A percentile compares a stretch with the other conserved stretches of the same genome.
phyloP scores from a whole-genome alignment of 1,140 invertebrate species.

The Capitella teleta region DNA sequence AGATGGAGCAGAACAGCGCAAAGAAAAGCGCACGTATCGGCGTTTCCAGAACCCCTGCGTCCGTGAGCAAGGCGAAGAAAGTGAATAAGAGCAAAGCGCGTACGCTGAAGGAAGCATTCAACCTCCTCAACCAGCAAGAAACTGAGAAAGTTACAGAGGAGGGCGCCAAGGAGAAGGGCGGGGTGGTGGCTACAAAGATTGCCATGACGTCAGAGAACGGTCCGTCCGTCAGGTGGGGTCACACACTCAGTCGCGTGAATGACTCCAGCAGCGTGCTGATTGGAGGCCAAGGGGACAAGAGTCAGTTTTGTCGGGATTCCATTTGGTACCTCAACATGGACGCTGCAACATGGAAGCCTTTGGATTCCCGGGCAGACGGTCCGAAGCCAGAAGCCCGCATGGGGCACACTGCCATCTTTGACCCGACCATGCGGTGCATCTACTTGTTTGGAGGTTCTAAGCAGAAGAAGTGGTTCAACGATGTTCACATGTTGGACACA shows the following conservation, averaged over 20 bases:
- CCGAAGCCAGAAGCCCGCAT: slow-evolving; percentile 33
- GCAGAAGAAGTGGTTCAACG: slow-evolving; percentile 37
- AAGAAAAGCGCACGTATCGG: no score
- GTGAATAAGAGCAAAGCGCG: no score
- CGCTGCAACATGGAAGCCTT: not conserved
- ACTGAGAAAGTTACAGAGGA: no score
- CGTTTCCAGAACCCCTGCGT: no score
- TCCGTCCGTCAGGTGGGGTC: slow-evolving; percentile 33
- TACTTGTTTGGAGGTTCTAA: slow-evolving; percentile 39
- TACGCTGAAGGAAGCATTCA: no score
- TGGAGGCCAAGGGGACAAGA: slow-evolving; percentile 37
- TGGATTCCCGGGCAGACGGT: slow-evolving; percentile 12
- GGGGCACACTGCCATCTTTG: slow-evolving; percentile 37
- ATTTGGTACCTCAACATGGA: slow-evolving; percentile 32
- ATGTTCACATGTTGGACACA: slow-evolving; percentile 34
- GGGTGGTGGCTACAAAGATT: no score
- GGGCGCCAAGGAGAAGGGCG: no score
- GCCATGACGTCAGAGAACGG: no score
- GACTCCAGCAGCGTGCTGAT: slow-evolving; percentile 26
- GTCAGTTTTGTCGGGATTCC: slow-evolving; percentile 30
- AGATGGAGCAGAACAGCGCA: no score
- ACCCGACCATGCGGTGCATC: slow-evolving; percentile 31
- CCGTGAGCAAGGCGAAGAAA: no score
- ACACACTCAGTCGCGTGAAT: slow-evolving; percentile 26
- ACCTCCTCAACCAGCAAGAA: no score